These are phyloP conservation scores for Plebejus argus DNA, from an alignment of 2,888 invertebrate species.

Conservation along the genomic window DNA sequence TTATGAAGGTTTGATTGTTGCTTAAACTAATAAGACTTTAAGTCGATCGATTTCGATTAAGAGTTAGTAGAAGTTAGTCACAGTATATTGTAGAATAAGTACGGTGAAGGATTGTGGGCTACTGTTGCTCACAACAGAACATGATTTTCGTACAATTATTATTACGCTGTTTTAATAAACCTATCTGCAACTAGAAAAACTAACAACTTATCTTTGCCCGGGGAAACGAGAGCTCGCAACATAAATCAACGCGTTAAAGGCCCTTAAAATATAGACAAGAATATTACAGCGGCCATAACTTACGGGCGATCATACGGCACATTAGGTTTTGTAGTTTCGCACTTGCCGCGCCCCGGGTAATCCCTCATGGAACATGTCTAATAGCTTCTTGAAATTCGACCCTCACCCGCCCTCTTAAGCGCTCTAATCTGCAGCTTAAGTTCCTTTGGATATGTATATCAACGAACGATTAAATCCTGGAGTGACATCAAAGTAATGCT, in stretches of 20 bases:
- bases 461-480: neutral
- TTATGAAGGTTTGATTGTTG: too few species aligned
- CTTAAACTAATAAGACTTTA: too few species aligned
- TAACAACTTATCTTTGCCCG: neutral
- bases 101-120: too few species aligned
- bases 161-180: neutral
- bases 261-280: constrained; percentile 21
- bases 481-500: neutral
- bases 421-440: constrained; percentile 25
- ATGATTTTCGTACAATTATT: neutral
- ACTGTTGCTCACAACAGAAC: too few species aligned
- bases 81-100: too few species aligned
- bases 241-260: constrained; percentile 7
- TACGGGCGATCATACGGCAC: constrained; percentile 49
- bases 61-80: too few species aligned
- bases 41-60: too few species aligned
- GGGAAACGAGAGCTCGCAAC: neutral
- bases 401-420: constrained; percentile 15
- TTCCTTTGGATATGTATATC: constrained; percentile 12
- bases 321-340: constrained; percentile 46
- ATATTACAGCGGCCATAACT: constrained; percentile 42
- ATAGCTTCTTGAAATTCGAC: constrained; percentile 31
- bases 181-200: neutral
- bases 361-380: constrained; percentile 39
- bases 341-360: constrained; percentile 42